phyloP scores from a whole-genome alignment of 2,888 invertebrate species.

The Agonopterix alstromeriana region DNA sequence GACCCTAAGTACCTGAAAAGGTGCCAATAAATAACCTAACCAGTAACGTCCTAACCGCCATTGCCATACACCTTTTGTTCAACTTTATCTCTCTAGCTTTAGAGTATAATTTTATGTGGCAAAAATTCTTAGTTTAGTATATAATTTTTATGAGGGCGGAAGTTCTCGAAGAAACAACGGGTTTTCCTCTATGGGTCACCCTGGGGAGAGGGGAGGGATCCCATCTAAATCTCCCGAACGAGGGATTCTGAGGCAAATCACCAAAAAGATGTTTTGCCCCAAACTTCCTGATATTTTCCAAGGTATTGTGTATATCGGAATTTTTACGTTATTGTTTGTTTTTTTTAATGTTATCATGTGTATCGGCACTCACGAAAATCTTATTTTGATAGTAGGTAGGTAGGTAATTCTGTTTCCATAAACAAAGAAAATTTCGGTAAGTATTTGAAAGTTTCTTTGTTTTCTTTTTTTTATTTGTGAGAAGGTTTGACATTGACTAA shows the following conservation, averaged over 20 bases:
- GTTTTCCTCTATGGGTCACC: slow-evolving; percentile 63
- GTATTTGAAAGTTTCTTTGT: too few relatives aligned
- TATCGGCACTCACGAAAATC: neutral
- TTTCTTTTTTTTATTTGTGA: too few relatives aligned
- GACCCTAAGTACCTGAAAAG: slow-evolving; percentile 68
- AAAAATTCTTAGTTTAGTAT: neutral
- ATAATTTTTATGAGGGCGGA: slow-evolving; percentile 17
- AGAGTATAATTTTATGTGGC: neutral
- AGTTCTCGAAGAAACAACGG: slow-evolving; percentile 66
- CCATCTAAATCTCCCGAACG: slow-evolving; percentile 65
- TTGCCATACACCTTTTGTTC: slow-evolving; percentile 8
- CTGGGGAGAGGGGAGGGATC: slow-evolving; percentile 55
- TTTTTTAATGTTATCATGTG: neutral
- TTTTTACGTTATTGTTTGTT: slow-evolving; percentile 1
- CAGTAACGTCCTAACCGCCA: slow-evolving; percentile 24
- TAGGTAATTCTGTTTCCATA: too few relatives aligned
- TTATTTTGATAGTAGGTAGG: too few relatives aligned
- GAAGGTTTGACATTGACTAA: too few relatives aligned
- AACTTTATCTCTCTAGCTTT: neutral
- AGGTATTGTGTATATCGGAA: slow-evolving; percentile 4
- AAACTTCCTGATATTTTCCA: slow-evolving; percentile 35
- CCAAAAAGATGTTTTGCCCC: slow-evolving; percentile 54
- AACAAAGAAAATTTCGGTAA: too few relatives aligned
- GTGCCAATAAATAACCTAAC: slow-evolving; percentile 56
- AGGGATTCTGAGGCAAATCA: slow-evolving; percentile 62